These are phyloP conservation scores for Parasteatoda lunata DNA, from an alignment of 2,888 invertebrate species.

Conservation along the genomic window DNA sequence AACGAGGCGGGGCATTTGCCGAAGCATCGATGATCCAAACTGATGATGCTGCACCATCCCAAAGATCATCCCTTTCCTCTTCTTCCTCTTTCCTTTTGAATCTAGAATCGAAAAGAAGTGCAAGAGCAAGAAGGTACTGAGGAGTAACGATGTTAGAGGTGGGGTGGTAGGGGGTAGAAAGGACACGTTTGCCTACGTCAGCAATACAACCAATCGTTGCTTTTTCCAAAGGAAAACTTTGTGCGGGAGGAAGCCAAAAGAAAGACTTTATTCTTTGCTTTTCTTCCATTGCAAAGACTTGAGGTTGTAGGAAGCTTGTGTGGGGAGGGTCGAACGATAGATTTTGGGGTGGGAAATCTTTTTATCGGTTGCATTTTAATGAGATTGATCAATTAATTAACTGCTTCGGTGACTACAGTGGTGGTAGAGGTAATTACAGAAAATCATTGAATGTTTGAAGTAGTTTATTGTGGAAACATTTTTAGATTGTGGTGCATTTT, in stretches of 20 bases:
- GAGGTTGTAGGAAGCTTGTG: neutral
- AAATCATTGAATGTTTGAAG: conserved; percentile 48
- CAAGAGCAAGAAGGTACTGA: conserved; percentile 16
- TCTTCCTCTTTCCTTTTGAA: conserved; percentile 13
- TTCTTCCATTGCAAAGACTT: neutral
- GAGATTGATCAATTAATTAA: conserved; percentile 52
- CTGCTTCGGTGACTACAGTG: neutral
- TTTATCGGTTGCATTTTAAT: conserved; percentile 50
- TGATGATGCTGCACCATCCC: conserved; percentile 63
- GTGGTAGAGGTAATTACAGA: conserved; percentile 36
- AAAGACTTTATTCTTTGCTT: conserved; percentile 4
- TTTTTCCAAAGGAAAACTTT: conserved; percentile 24
- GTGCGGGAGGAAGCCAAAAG: conserved; percentile 1
- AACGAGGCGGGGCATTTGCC: conserved; percentile 20
- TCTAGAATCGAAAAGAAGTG: conserved; percentile 13
- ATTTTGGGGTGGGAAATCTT: neutral
- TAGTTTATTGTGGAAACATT: neutral
- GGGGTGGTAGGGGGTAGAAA: neutral
- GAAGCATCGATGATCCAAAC: conserved; percentile 51
- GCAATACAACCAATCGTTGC: conserved; percentile 36
- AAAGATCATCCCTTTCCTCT: conserved; percentile 40
- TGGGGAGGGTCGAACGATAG: neutral
- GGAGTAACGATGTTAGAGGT: conserved; percentile 50
- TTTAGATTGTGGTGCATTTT: neutral
- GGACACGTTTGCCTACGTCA: conserved; percentile 45